Conservation (phyloP, 2,797 vertebrate genomes). For the Hippocampus kuda region DNA sequence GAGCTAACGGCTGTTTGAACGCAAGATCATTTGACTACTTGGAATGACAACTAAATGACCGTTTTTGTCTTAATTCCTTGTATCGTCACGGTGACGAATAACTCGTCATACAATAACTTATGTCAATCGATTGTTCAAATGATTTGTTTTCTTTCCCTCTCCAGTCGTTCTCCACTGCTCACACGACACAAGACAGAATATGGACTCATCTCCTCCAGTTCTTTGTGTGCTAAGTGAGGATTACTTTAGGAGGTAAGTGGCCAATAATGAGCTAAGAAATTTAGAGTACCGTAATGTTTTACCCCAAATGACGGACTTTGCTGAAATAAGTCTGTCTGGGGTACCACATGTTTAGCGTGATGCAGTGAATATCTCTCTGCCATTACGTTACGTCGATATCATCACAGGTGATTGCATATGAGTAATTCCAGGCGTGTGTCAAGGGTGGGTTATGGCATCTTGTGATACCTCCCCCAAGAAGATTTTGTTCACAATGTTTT, state of each 20-base stretch:
- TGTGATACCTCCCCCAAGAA: not conserved
- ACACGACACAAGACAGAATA: slow-evolving; percentile 17
- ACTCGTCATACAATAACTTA: not conserved
- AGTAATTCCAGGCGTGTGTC: not conserved
- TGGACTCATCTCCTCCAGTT: slow-evolving; percentile 51
- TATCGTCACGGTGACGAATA: not conserved
- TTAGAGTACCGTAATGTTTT: not conserved
- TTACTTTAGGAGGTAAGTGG: slow-evolving; percentile 43
- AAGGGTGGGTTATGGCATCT: not conserved
- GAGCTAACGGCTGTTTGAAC: not conserved
- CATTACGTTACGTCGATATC: too few relatives aligned
- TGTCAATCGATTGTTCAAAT: not conserved
- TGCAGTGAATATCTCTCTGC: too few relatives aligned
- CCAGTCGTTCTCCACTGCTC: slow-evolving; percentile 11
- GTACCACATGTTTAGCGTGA: too few relatives aligned
- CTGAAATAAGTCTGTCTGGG: not conserved
- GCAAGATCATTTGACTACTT: not conserved
- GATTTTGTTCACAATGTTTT: not conserved
- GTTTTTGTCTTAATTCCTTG: not conserved
- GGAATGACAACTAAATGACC: not conserved
- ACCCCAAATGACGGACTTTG: not conserved
- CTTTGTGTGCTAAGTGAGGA: slow-evolving; percentile 53
- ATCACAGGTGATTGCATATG: not conserved
- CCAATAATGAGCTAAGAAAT: not conserved
- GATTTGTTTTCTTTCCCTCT: not conserved